A percentile compares a stretch with the other conserved stretches of the same genome.
Conservation (phyloP, 2,113 vertebrate genomes). For the Notothenia coriiceps region DNA sequence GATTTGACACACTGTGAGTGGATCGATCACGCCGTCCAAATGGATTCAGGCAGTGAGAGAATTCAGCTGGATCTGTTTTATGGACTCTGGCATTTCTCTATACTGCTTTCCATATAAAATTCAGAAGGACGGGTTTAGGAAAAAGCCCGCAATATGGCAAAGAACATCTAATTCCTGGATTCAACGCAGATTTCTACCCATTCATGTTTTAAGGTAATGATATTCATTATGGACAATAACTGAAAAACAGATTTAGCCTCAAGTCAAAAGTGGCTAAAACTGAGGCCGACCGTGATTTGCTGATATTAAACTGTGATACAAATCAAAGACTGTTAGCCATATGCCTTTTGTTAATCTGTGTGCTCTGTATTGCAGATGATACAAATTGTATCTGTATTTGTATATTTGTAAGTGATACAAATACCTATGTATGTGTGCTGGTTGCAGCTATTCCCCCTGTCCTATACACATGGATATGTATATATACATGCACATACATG, state of each 20-base stretch:
- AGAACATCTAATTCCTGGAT: slow-evolving; percentile 44
- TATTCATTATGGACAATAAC: slow-evolving; percentile 33
- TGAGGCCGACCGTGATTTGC: slow-evolving; percentile 45
- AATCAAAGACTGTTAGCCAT: slow-evolving; percentile 82
- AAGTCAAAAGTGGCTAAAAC: slow-evolving; percentile 49
- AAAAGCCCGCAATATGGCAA: slow-evolving; percentile 54
- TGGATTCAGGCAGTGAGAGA: slow-evolving; percentile 22
- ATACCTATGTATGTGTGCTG: slow-evolving; percentile 39
- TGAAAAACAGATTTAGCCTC: slow-evolving; percentile 34
- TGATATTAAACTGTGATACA: slow-evolving; percentile 74
- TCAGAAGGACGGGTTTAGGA: slow-evolving; percentile 42
- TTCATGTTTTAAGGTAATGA: slow-evolving; percentile 29
- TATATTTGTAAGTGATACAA: slow-evolving; percentile 58
- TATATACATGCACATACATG: slow-evolving; percentile 22
- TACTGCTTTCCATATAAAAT: slow-evolving; percentile 39
- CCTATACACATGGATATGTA: slow-evolving; percentile 18
- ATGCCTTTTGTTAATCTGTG: slow-evolving; percentile 78
- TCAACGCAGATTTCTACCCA: slow-evolving; percentile 30
- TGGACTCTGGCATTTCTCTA: slow-evolving; percentile 30
- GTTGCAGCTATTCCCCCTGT: slow-evolving; percentile 60
- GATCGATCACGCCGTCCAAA: slow-evolving; percentile 19
- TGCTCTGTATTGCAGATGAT: slow-evolving; percentile 56
- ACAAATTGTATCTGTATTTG: too few species aligned
- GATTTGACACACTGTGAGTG: slow-evolving; percentile 32
- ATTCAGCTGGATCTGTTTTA: slow-evolving; percentile 31